These are phyloP conservation scores for Gavia stellata DNA, from an alignment of 2,113 vertebrate species.

Conservation along the genomic window DNA sequence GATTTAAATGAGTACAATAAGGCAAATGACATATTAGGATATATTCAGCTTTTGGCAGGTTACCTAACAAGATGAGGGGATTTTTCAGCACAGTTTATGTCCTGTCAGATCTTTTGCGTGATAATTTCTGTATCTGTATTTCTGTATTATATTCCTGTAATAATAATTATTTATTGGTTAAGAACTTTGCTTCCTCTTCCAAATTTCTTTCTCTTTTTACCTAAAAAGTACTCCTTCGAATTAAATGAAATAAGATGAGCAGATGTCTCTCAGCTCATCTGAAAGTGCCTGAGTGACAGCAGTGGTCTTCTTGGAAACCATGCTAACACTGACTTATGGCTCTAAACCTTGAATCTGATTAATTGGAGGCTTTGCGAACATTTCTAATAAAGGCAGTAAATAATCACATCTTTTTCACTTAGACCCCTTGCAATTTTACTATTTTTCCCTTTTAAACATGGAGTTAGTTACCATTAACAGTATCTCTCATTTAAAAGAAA, in stretches of 20 bases:
- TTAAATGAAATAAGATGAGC: not conserved
- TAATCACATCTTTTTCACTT: not conserved
- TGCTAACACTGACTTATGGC: not conserved
- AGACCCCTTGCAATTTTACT: not conserved
- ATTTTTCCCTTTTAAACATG: not conserved
- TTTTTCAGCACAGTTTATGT: conserved; percentile 2
- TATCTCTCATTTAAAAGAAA: not conserved
- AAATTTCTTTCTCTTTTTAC: not conserved
- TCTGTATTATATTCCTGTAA: not conserved
- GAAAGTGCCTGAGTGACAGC: not conserved
- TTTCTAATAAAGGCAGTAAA: not conserved
- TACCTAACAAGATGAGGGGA: not conserved
- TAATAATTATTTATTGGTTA: not conserved
- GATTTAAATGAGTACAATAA: not conserved
- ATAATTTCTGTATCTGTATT: too few relatives aligned
- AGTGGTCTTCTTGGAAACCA: not conserved
- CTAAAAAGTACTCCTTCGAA: not conserved
- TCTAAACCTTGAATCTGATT: not conserved
- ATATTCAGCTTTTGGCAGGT: not conserved
- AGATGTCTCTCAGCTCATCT: not conserved
- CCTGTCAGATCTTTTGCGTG: not conserved
- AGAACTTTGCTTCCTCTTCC: not conserved
- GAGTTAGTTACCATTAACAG: not conserved
- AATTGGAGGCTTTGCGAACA: not conserved
- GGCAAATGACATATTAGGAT: not conserved